Base-by-base conservation (phyloP, 2,888 invertebrate species). In the Microctonus aethiopoides region DNA sequence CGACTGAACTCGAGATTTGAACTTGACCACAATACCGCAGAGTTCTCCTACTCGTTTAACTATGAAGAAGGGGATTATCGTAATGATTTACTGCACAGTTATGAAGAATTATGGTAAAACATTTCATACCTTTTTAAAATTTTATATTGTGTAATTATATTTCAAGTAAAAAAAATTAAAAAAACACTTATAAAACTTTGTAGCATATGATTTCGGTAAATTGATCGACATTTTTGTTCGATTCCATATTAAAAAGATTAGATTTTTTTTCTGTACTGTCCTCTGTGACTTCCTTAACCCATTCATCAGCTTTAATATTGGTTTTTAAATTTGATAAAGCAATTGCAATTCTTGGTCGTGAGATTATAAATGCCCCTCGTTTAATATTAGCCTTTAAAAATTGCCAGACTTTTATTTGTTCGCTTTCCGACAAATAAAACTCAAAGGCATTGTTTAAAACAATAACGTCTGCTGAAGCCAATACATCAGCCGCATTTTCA, bases 391-490 rank as follows among this genome's bases (percentile, higher is more conserved):
- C 85, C 72, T 88, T 88, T 9, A 92, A 87, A 79, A 90, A 91
- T 71, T 86, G 82, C 92, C 92, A 92, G 75, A 91, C 88, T 75
- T 89, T 82, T 72, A 85, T 88, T 80, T 93, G 92, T 68, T 89
- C 88, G 36, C 89, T 88, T 67, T 85, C 81, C 52, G 90, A 85
- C 70, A 91, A 86, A 86, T 93, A 93, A 81, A 92, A 93, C 78
- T 92, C 92, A 80, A 93, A 89, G 1, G 91, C 90, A 86, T 93
- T 93, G 76, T 93, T 90, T 67, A 93, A 85, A 29, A 93, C 84
- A 64, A 93, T 87, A 0, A 90, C 87, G 83, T 93, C 89, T 13
- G 91, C 90, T 68, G 84, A 82, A 68, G 87, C 78, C 20, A 93
- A 82, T 36, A 91, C 80, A 71, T 91, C 89, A 72, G 87, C 83